Base-by-base conservation (phyloP, 1,140 invertebrate genomes). In the Drosophila nigrodunni region DNA sequence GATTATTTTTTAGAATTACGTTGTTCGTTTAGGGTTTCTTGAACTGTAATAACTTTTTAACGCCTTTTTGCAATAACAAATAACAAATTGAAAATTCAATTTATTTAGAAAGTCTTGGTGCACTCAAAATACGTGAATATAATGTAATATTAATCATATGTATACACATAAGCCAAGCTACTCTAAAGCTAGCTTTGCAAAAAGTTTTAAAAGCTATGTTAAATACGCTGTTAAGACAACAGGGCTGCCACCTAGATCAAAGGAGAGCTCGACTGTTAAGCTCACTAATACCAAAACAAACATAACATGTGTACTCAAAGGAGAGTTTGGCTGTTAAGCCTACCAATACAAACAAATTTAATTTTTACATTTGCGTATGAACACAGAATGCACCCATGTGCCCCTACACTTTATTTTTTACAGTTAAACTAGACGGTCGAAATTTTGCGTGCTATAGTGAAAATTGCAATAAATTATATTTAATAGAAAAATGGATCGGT, bases 401-500 rank as follows among this genome's bases (percentile, higher is more conserved):
- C 39, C 9, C 4, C 1, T 41, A 43, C n/a, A 43, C 13, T 4
- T 11, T 43, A 11, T 3, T 43, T 13, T 10, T 43, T 39, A 39
- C 37, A 39, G 37, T 39, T 39, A 39, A 9, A 10, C 7, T 9
- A 13, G n/a, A 13, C 41, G 41, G 41, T 43, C 13, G 5, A 13
- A 13, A 5, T 43, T 43, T 43, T 43, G 1, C 13, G n/a, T 13
- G 25, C 37, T 8, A 39, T 39, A 39, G 39, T 9, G 3, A 41
- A n/a, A n/a, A 11, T 41, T 41, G 11, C 41, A 5, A 52, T 11
- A 18, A 37, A 18, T 43, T 50, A 47, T 11, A 13, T 11, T 18
- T 46, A n/a, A 43, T n/a, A 39, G 11, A n/a, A 21, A 49, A 46
- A 87, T 87, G 82, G 79, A 87, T 34, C 71, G 73, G 5, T 87